Evolutionary conservation across 2,888 invertebrate species (phyloP).

Genomic region (Dynastes maya): DNA sequence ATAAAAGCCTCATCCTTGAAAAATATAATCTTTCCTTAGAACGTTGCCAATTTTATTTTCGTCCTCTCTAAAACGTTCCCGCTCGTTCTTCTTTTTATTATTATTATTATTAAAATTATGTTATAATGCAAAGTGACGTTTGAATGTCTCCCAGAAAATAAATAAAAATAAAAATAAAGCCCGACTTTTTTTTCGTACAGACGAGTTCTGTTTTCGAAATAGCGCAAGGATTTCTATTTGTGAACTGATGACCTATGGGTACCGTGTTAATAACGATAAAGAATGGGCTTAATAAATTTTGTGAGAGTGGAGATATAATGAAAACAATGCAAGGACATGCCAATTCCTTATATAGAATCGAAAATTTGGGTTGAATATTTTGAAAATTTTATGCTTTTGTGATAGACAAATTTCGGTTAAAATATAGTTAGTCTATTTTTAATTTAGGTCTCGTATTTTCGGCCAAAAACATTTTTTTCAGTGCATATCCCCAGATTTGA

Average conservation of each 20-base stretch:
- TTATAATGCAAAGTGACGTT: constrained; percentile 23
- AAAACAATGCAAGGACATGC: too few species aligned
- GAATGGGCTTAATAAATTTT: too few species aligned
- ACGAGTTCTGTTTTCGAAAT: constrained; percentile 17
- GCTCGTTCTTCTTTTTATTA: not conserved
- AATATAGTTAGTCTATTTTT: too few species aligned
- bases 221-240: constrained; percentile 21
- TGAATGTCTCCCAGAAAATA: not conserved
- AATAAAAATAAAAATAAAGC: constrained; percentile 14
- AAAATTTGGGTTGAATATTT: too few species aligned
- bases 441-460: too few species aligned
- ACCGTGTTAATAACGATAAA: too few species aligned
- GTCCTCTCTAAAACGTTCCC: not conserved
- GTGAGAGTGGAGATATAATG: too few species aligned
- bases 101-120: constrained; percentile 20
- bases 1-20: constrained; percentile 9
- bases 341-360: too few species aligned
- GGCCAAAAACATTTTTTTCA: too few species aligned
- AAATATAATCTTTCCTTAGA: constrained; percentile 25
- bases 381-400: too few species aligned
- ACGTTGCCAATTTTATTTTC: constrained; percentile 33
- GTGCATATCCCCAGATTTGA: too few species aligned
- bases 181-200: not conserved
- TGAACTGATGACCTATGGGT: not conserved
- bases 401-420: too few species aligned